phyloP scores from a whole-genome alignment of 2,888 invertebrate species.

The Drosophila affinis region DNA sequence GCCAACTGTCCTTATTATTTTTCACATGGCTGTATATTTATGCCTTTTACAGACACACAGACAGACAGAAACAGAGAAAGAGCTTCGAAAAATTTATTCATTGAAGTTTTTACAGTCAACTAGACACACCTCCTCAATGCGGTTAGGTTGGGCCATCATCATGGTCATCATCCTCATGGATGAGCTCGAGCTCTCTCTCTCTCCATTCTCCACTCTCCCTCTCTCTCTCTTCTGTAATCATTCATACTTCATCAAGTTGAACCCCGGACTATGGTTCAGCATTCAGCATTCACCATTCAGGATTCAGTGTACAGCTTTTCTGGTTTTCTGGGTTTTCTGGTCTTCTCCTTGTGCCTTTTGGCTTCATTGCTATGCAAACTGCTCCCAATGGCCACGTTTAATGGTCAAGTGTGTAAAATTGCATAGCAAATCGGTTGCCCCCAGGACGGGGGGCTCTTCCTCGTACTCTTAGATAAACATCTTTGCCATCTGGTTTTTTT shows the following conservation, averaged over 20 bases:
- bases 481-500: slow-evolving; percentile 53
- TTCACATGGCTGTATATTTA: too few relatives aligned
- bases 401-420: slow-evolving; percentile 81
- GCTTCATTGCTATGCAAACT: slow-evolving; percentile 79
- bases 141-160: slow-evolving; percentile 43
- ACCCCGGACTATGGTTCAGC: slow-evolving; percentile 48
- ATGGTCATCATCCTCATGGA: slow-evolving; percentile 27
- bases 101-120: slow-evolving; percentile 81
- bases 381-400: slow-evolving; percentile 81
- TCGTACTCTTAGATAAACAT: slow-evolving; percentile 72
- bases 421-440: slow-evolving; percentile 75
- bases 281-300: slow-evolving; percentile 15
- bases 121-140: slow-evolving; percentile 74
- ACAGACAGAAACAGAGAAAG: slow-evolving; percentile 25
- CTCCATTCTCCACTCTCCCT: slow-evolving; percentile 28
- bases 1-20: too few relatives aligned
- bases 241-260: slow-evolving; percentile 79
- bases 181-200: slow-evolving; percentile 17
- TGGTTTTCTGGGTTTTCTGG: slow-evolving; percentile 25
- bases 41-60: slow-evolving; percentile 35
- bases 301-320: slow-evolving; percentile 27
- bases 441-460: slow-evolving; percentile 2
- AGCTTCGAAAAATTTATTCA: slow-evolving; percentile 76
- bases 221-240: slow-evolving; percentile 63
- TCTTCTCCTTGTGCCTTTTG: slow-evolving; percentile 39